phyloP scores from a whole-genome alignment of 1,140 invertebrate species.

The Lasioglossum baleicum region DNA sequence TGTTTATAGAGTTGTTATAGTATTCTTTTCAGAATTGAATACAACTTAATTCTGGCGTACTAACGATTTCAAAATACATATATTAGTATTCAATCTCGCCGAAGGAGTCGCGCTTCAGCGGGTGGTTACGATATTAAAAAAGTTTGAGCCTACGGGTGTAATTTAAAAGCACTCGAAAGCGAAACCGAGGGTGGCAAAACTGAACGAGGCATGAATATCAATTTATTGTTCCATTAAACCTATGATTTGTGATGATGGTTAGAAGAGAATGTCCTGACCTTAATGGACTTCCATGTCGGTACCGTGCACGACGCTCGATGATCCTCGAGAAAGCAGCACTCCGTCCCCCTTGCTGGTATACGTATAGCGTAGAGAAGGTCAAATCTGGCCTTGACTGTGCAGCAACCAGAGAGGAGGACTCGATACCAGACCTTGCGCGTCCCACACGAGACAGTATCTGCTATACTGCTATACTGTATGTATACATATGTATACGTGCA shows the following conservation, averaged over 20 bases:
- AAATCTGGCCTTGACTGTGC: constrained; percentile 43
- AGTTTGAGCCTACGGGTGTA: neutral
- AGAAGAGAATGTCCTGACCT: constrained; percentile 32
- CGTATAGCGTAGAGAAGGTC: constrained; percentile 41
- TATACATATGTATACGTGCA: too few species aligned
- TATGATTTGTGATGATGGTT: constrained; percentile 56
- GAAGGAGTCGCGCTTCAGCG: too few species aligned
- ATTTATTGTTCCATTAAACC: constrained; percentile 59
- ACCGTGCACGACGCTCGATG: constrained; percentile 45
- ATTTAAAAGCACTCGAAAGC: neutral
- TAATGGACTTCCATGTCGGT: constrained; percentile 56
- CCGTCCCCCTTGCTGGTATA: constrained; percentile 12
- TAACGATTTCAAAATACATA: too few species aligned
- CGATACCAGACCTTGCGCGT: constrained; percentile 38
- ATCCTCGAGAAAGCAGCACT: constrained; percentile 44
- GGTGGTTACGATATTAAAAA: too few species aligned
- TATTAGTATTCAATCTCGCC: too few species aligned
- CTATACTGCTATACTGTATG: neutral
- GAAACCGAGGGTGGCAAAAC: constrained; percentile 5
- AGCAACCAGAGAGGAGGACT: constrained; percentile 21
- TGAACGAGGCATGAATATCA: constrained; percentile 46
- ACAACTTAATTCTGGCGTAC: too few species aligned
- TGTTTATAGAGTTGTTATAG: too few species aligned
- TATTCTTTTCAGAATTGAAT: too few species aligned
- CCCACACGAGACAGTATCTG: constrained; percentile 29